Evolutionary conservation across 2,113 vertebrate genomes (phyloP).

Genomic region (Chlorodrepanis virens): DNA sequence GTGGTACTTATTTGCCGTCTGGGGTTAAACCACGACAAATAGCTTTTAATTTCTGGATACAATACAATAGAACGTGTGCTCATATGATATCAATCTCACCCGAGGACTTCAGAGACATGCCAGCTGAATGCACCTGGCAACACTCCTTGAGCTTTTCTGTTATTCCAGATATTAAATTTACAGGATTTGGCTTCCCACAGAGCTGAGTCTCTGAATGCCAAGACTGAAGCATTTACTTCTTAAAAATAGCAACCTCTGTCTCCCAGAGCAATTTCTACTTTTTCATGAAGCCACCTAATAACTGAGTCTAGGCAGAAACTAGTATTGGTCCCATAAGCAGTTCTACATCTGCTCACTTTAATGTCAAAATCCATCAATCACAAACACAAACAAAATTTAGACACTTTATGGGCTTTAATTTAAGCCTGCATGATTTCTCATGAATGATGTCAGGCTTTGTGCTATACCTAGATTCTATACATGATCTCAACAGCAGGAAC

Average conservation of each 20-base stretch:
- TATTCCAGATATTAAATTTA: constrained; percentile 22
- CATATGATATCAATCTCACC: not conserved
- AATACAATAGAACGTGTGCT: not conserved
- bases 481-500: not conserved
- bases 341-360: constrained; percentile 1
- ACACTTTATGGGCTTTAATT: not conserved
- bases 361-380: not conserved
- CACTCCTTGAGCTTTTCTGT: not conserved
- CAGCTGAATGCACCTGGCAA: constrained; percentile 32
- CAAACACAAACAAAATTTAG: not conserved
- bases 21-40: not conserved
- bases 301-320: not conserved
- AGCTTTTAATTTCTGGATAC: constrained; percentile 29
- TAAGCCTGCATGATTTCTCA: not conserved
- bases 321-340: not conserved
- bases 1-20: not conserved
- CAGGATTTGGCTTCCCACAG: constrained; percentile 8
- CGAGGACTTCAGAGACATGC: not conserved
- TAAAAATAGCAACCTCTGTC: constrained; percentile 41
- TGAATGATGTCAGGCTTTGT: not conserved
- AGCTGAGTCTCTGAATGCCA: constrained; percentile 2
- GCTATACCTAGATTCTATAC: not conserved
- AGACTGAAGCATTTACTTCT: not conserved
- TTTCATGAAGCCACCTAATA: not conserved
- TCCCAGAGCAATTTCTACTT: not conserved